Evolutionary conservation across 2,797 vertebrate genomes (phyloP).

Genomic region (Lepus townsendii): DNA sequence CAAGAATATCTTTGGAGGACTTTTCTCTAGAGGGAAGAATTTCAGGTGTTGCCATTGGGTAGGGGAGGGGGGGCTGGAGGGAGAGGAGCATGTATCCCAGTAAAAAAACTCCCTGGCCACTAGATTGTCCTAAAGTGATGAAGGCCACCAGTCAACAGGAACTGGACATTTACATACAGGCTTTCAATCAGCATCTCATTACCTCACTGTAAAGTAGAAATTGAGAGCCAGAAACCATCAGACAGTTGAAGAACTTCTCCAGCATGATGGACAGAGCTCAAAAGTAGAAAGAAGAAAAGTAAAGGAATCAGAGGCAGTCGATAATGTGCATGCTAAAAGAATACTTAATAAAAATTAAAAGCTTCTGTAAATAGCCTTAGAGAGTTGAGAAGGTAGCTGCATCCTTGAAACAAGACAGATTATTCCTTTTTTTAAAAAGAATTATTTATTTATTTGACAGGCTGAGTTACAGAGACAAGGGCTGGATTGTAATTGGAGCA

Average conservation of each 20-base stretch:
- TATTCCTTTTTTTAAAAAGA: constrained; percentile 16
- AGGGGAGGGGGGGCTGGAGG: no score
- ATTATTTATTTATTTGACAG: neutral
- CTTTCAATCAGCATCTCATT: neutral
- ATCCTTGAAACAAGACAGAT: constrained; percentile 1
- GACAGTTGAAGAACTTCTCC: constrained; percentile 48
- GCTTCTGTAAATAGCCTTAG: constrained; percentile 16
- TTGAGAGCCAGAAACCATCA: neutral
- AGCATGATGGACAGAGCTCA: neutral
- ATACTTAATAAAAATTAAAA: constrained; percentile 10
- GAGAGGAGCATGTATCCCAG: neutral
- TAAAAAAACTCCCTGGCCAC: neutral
- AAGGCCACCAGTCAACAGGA: neutral
- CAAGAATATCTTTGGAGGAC: neutral
- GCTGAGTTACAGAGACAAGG: no score
- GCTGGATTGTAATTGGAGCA: no score
- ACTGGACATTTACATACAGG: neutral
- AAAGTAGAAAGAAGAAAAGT: constrained; percentile 26
- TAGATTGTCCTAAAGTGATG: neutral
- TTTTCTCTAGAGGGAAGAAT: neutral
- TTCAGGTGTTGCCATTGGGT: neutral
- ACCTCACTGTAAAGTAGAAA: constrained; percentile 32
- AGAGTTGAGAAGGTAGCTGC: neutral
- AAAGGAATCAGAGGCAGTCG: neutral
- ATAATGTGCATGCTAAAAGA: neutral